Evolutionary conservation across 2,113 vertebrate species (phyloP), one percentile per base, ranked within the genome.

Genomic region (Irena cyanogastra): DNA sequence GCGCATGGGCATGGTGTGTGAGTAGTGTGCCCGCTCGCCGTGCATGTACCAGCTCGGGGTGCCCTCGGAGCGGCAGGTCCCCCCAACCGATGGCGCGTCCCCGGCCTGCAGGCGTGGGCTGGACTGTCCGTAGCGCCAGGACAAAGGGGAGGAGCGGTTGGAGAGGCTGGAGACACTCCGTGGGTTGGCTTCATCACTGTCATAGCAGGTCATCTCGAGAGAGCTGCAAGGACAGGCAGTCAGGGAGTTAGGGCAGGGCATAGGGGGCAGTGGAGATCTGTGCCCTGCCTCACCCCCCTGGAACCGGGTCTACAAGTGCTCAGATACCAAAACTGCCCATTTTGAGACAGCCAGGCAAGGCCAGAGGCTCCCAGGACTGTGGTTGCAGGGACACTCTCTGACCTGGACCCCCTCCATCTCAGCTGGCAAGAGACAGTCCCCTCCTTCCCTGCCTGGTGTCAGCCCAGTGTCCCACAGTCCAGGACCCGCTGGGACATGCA

Each of bases 41-140:
- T 98, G 98, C 97, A 54, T 61, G 94, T 97, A 98, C 98, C 98
- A 98, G 92, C 98, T 90, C 0, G 98, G 97, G 6, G 97, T 94
- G 57, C 98, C 98, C 89, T 98, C 98, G 0, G 98, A 96, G 59
- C 98, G 98, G 96, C 99, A 99, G 8, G 98, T 97, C 1, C 98
- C 99, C 13, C 98, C 98, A 3, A 99, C 98, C 0, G 99, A 99
- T 0, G 99, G 99, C 2, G 99, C 99, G 0, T 99, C 99, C 1
- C 99, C 99, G 0, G 99, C 99, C 97, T 99, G 99, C 87, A 99
- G 98, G 23, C 99, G 98, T 0, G 99, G 99, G 91, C 99, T 99
- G 19, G 99, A 98, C 94, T 99, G 99, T 76, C 99, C 99, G 0
- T 99, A 99, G 89, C 98, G 99, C 99, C 99, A 99, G 12, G 99